Conservation (phyloP, 2,888 invertebrate species). For the Lasioglossum lativentre region DNA sequence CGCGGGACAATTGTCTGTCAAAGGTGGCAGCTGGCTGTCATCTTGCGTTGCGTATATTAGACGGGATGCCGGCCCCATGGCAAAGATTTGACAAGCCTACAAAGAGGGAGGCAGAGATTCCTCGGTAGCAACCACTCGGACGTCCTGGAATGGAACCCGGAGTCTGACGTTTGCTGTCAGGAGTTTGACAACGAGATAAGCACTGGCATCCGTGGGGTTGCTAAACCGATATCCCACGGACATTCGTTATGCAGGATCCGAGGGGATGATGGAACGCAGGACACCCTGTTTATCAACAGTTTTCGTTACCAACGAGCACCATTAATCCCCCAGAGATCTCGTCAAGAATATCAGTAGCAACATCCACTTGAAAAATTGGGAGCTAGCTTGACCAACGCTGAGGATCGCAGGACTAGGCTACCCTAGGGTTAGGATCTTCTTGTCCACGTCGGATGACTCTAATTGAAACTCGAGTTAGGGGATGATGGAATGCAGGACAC, state of each 20-base stretch:
- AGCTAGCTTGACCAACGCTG: too few species aligned
- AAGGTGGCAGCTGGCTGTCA: constrained; percentile 2
- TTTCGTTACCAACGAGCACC: not conserved
- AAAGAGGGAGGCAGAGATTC: constrained; percentile 34
- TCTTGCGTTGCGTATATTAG: constrained; percentile 22
- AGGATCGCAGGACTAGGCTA: too few species aligned
- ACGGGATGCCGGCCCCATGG: constrained; percentile 13
- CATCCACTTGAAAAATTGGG: not conserved
- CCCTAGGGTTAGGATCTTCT: too few species aligned
- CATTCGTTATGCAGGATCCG: constrained; percentile 17
- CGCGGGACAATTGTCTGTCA: not conserved
- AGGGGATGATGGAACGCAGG: not conserved
- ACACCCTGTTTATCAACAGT: not conserved
- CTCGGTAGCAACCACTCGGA: constrained; percentile 36
- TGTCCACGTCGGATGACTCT: too few species aligned
- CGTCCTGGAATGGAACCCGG: constrained; percentile 46
- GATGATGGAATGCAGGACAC: not conserved
- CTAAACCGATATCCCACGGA: constrained; percentile 48
- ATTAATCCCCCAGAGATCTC: not conserved
- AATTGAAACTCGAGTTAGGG: too few species aligned
- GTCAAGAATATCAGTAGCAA: not conserved
- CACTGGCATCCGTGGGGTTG: constrained; percentile 29
- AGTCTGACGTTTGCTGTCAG: constrained; percentile 58
- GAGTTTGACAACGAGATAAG: constrained; percentile 64
- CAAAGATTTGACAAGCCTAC: constrained; percentile 40